A percentile compares a stretch with the other conserved stretches of the same genome.
These are phyloP conservation scores for Drosophila stalkeri DNA, from an alignment of 2,888 invertebrate genomes.

Conservation along the genomic window DNA sequence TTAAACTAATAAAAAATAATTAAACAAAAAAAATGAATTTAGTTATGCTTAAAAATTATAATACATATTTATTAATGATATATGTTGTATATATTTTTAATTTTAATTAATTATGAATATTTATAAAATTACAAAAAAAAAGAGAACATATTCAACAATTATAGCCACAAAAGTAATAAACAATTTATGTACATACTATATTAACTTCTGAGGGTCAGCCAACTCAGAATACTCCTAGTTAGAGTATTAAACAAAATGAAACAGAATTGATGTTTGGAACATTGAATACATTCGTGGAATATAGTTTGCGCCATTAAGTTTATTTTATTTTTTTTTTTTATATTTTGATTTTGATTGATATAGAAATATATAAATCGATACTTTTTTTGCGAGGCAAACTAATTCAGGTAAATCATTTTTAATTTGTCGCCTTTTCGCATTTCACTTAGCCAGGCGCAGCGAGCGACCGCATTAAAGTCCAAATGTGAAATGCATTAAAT, in stretches of 20 bases:
- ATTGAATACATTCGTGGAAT: conserved; percentile 39
- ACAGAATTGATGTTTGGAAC: conserved; percentile 30
- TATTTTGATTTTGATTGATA: background rate
- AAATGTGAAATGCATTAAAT: conserved; percentile 45
- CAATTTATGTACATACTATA: too few species aligned
- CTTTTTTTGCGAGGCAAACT: conserved; percentile 7
- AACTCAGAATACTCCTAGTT: background rate
- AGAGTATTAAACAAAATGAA: conserved; percentile 20
- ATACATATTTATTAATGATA: too few species aligned
- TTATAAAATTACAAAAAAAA: too few species aligned
- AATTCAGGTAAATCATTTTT: conserved; percentile 45
- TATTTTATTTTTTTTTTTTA: background rate
- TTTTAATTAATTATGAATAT: too few species aligned
- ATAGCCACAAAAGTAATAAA: too few species aligned
- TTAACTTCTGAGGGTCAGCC: too few species aligned
- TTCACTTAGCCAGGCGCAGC: conserved; percentile 1
- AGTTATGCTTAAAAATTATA: too few species aligned
- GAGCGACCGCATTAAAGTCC: conserved; percentile 29
- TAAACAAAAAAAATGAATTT: too few species aligned
- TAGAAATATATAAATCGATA: conserved; percentile 1
- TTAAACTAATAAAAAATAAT: too few species aligned
- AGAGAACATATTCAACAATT: too few species aligned
- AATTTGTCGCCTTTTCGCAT: conserved; percentile 38
- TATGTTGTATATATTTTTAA: too few species aligned
- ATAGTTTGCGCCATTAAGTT: conserved; percentile 27